Evolutionary conservation across 92 coral and sea anemone genomes (phyloP), one percentile per base, ranked within the genome.

Genomic region (Epizoanthus fatuus): DNA sequence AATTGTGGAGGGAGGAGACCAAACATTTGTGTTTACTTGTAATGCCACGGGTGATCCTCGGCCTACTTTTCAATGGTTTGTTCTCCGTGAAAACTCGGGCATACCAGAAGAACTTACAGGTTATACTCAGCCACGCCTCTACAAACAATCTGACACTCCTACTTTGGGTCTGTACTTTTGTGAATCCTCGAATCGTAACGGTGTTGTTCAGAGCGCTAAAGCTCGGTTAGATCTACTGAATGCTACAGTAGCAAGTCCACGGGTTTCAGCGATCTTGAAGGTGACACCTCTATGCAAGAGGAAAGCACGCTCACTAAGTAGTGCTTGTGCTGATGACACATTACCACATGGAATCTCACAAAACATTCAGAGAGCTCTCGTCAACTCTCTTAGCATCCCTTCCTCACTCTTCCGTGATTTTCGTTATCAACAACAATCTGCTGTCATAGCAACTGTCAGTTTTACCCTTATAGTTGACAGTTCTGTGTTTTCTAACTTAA

Each of bases 21-120:
- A 80, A 14, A 68, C 82, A 42, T 44, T 77, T 20, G 82, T 59
- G 15, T 62, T 77, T 19, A 44, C 32, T 40, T 90, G 93, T 80
- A 80, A 86, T 66, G 49, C 86, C 53, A 65, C 78, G 3, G 93
- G 93, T 13, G 29, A 56, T 29, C 93, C 93, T 13, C 72, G 52
- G 16, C 93, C 93, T 25, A 38, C 20, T 5, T 79, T 83, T 2
- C 89, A 90, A 60, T 90, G 93, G 93, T 80, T 85, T 54, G 63
- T 90, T 51, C 79, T 63, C 29, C 86, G 90, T n/a, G 73, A 72
- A 47, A 80, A 85, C 22, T 19, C 70, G 5, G 63, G 63, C 10
- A 53, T 11, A 38, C 73, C 25, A 13, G 67, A 78, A 29, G 83
- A 16, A 14, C 59, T 85, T 19, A 40, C 56, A 0, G 87, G 87